Evolutionary conservation across 2,113 vertebrate species (phyloP).

Genomic region (Dolichallabes microphthalmus): DNA sequence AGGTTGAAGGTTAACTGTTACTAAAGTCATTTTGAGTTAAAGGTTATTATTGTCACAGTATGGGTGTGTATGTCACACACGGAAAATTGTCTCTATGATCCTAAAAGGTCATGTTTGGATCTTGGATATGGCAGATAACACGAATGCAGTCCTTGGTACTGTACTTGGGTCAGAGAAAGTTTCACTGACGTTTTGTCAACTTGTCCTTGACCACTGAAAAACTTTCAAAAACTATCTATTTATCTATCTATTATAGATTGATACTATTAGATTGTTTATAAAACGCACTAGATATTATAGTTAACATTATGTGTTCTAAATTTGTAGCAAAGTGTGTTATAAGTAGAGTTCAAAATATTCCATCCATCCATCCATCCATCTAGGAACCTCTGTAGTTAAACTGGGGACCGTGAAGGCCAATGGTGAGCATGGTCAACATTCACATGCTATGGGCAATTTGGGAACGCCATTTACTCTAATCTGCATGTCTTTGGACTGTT

Average conservation of each 20-base stretch:
- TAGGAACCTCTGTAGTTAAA: no score
- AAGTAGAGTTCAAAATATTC: not conserved
- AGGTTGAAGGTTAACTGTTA: not conserved
- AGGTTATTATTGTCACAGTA: not conserved
- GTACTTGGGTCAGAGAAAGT: not conserved
- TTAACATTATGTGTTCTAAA: no score
- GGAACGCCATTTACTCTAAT: no score
- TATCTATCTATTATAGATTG: no score
- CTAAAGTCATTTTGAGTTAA: not conserved
- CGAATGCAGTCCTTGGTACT: not conserved
- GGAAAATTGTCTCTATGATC: not conserved
- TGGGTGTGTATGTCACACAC: not conserved
- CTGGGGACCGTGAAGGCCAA: no score
- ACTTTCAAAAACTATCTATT: no score
- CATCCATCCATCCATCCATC: no score
- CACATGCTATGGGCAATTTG: no score
- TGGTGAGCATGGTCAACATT: no score
- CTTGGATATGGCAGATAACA: not conserved
- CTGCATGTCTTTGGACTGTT: no score
- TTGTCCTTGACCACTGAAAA: no score
- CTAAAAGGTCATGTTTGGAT: constrained; percentile 21
- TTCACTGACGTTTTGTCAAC: not conserved
- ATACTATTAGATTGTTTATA: not conserved
- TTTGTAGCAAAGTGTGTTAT: not conserved
- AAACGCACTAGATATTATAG: not conserved